phyloP scores from a whole-genome alignment of 2,888 invertebrate genomes.

The Latrodectus hesperus region DNA sequence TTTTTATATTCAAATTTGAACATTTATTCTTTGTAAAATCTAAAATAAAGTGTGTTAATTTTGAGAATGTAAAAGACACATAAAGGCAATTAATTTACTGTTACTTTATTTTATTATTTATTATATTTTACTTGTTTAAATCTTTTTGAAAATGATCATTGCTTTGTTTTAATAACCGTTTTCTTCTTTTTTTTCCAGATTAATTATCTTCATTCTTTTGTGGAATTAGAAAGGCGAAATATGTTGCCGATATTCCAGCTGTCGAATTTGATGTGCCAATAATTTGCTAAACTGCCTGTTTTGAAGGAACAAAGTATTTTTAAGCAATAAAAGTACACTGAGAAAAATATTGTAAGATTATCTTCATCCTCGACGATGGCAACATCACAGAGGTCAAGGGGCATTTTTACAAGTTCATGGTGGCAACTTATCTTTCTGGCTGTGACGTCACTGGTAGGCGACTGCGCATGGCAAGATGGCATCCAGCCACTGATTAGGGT shows the following conservation, averaged over 20 bases:
- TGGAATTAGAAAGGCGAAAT: not conserved
- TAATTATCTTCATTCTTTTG: not conserved
- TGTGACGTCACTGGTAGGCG: constrained; percentile 49
- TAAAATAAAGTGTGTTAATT: too few relatives aligned
- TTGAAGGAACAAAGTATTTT: not conserved
- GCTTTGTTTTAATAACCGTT: too few relatives aligned
- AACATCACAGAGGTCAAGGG: constrained; percentile 14
- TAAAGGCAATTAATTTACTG: too few relatives aligned
- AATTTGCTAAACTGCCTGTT: not conserved
- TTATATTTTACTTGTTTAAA: too few relatives aligned
- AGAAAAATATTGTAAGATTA: too few relatives aligned
- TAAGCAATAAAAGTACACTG: too few relatives aligned
- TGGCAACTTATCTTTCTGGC: constrained; percentile 7
- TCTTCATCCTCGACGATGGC: constrained; percentile 9
- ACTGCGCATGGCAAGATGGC: constrained; percentile 59
- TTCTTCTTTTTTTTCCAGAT: not conserved
- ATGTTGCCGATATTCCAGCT: not conserved
- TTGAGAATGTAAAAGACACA: too few relatives aligned
- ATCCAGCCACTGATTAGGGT: constrained; percentile 59
- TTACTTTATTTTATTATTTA: too few relatives aligned
- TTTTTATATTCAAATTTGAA: too few relatives aligned
- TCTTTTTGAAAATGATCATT: too few relatives aligned
- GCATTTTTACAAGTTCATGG: not conserved
- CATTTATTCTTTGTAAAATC: too few relatives aligned
- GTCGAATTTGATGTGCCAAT: not conserved